These are phyloP conservation scores for Poecilus cupreus DNA, from an alignment of 2,888 invertebrate genomes.

Conservation along the genomic window DNA sequence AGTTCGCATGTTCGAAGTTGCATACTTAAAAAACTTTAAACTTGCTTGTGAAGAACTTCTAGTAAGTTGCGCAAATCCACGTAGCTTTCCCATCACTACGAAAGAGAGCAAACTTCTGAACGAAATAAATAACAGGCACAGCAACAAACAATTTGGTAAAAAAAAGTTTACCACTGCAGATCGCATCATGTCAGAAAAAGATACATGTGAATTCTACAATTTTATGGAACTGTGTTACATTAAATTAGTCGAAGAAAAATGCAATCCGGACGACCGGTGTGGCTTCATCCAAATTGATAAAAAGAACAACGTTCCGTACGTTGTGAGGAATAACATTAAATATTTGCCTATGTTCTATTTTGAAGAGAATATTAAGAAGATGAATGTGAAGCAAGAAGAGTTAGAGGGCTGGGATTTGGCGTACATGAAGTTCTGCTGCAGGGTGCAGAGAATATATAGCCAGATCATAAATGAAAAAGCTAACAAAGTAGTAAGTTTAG, in stretches of 20 bases:
- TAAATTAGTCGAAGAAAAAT: neutral
- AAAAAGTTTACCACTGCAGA: neutral
- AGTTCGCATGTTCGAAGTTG: neutral
- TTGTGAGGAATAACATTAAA: constrained; percentile 25
- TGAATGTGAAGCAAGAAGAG: constrained; percentile 41
- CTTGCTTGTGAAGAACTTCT: too few relatives aligned
- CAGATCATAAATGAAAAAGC: neutral
- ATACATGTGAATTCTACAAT: neutral
- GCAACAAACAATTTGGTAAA: neutral
- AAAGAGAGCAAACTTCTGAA: neutral
- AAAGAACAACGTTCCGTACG: constrained; percentile 58
- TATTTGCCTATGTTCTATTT: constrained; percentile 61
- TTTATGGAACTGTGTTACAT: neutral
- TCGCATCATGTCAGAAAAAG: neutral
- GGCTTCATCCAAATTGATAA: neutral
- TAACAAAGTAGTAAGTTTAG: neutral
- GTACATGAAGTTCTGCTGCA: constrained; percentile 59
- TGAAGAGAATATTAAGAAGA: constrained; percentile 51
- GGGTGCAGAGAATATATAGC: constrained; percentile 57
- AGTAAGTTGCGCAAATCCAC: neutral
- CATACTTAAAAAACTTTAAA: too few relatives aligned
- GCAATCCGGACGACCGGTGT: too few relatives aligned
- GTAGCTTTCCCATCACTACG: neutral
- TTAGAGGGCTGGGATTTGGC: constrained; percentile 59
- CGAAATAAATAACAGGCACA: neutral